phyloP scores from a whole-genome alignment of 2,888 invertebrate species.

The Tholera decimalis region DNA sequence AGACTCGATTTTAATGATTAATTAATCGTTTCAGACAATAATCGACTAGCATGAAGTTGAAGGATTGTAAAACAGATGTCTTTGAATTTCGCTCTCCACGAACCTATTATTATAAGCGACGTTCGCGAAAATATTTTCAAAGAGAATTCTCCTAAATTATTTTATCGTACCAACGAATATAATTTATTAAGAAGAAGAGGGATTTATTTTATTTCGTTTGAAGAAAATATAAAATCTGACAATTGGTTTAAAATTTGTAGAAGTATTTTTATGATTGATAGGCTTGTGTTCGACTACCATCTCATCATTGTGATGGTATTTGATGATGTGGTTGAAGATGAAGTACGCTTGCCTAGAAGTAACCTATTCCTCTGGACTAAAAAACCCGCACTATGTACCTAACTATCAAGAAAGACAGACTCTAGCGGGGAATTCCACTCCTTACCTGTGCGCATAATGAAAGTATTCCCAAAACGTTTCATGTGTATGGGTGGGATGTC shows the following conservation, averaged over 20 bases:
- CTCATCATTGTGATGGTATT: too few relatives aligned
- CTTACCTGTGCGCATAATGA: too few relatives aligned
- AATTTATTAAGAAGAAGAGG: conserved; percentile 13
- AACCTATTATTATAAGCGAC: conserved; percentile 22
- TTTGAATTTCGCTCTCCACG: conserved; percentile 24
- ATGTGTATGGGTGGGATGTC: too few relatives aligned
- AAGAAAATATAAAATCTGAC: not conserved
- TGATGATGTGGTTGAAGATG: too few relatives aligned
- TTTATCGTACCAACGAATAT: conserved; percentile 2
- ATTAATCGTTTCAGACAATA: conserved; percentile 24
- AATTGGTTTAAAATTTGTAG: not conserved
- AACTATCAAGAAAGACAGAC: too few relatives aligned
- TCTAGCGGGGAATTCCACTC: too few relatives aligned
- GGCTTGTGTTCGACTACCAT: too few relatives aligned
- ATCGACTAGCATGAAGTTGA: conserved; percentile 6
- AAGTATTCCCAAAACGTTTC: too few relatives aligned
- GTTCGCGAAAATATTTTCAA: conserved; percentile 23
- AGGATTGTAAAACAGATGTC: conserved; percentile 17
- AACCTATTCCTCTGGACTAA: too few relatives aligned
- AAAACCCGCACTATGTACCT: too few relatives aligned
- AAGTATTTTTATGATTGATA: not conserved
- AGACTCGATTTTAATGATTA: conserved; percentile 7
- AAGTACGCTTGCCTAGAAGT: too few relatives aligned
- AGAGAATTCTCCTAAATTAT: conserved; percentile 3
- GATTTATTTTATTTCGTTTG: not conserved